Conservation (phyloP, 2,888 invertebrate species). For the Phengaris arion region DNA sequence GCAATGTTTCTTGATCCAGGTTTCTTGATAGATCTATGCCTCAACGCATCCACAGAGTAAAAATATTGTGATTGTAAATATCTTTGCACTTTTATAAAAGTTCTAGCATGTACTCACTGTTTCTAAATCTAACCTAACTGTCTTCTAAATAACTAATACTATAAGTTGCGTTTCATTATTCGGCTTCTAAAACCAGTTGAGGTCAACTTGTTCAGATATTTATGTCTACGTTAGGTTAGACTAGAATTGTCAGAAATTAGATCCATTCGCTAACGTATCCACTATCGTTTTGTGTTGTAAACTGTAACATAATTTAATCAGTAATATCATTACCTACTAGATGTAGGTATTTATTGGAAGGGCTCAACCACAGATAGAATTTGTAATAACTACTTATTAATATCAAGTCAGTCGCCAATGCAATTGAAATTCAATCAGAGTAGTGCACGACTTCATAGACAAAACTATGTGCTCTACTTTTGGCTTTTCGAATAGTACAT, state of each 20-base stretch:
- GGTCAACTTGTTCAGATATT: conserved; percentile 19
- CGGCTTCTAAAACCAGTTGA: conserved; percentile 2
- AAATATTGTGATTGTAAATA: no score
- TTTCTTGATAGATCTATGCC: no score
- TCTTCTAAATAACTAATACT: not conserved
- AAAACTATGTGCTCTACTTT: no score
- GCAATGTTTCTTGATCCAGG: no score
- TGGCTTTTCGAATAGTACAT: no score
- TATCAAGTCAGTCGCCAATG: not conserved
- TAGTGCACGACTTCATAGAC: not conserved
- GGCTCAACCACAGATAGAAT: not conserved
- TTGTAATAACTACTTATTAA: not conserved
- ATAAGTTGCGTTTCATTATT: conserved; percentile 5
- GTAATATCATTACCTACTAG: not conserved
- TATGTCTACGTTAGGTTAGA: conserved; percentile 21
- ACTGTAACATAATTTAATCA: not conserved
- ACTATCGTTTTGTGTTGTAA: not conserved
- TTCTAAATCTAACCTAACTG: not conserved
- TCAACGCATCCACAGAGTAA: no score
- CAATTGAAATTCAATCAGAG: not conserved
- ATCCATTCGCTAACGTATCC: not conserved
- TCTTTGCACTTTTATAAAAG: no score
- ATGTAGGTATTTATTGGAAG: conserved; percentile 1
- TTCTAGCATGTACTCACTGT: not conserved
- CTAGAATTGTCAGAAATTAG: conserved; percentile 10